phyloP scores from a whole-genome alignment of 2,888 invertebrate species.

The Sussaba pulchella region DNA sequence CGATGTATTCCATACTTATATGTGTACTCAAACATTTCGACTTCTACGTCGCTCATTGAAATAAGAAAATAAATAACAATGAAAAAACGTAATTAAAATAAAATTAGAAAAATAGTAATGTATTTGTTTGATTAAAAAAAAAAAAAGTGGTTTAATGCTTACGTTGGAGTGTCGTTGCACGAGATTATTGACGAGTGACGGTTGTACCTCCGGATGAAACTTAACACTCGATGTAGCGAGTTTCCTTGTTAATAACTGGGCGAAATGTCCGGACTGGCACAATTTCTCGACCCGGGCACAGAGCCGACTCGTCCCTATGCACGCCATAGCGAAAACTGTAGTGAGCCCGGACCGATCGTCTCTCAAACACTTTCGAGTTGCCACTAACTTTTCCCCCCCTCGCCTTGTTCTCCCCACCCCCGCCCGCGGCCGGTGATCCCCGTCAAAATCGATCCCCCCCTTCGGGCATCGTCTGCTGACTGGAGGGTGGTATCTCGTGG shows the following conservation, averaged over 20 bases:
- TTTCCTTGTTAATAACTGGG: constrained; percentile 87
- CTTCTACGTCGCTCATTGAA: too few species aligned
- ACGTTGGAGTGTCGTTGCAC: constrained; percentile 85
- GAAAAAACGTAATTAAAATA: too few species aligned
- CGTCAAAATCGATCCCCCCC: constrained; percentile 61
- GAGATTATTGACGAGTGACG: constrained; percentile 82
- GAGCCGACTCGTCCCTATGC: constrained; percentile 93
- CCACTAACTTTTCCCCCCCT: constrained; percentile 75
- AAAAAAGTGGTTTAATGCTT: constrained; percentile 29
- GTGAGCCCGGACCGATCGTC: constrained; percentile 85
- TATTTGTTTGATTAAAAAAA: too few species aligned
- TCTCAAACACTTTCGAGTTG: constrained; percentile 79
- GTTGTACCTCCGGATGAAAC: constrained; percentile 88
- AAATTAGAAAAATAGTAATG: too few species aligned
- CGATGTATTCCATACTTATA: too few species aligned
- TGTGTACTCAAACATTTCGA: too few species aligned
- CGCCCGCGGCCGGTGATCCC: constrained; percentile 64
- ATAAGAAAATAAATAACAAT: too few species aligned
- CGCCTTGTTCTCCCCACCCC: too few species aligned
- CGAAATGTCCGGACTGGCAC: constrained; percentile 90
- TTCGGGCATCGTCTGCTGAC: too few species aligned
- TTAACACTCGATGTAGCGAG: constrained; percentile 88
- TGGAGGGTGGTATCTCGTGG: too few species aligned
- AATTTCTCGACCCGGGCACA: constrained; percentile 93
- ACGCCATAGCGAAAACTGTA: constrained; percentile 93